These are phyloP conservation scores for Dicrurus megarhynchus DNA, from an alignment of 2,113 vertebrate genomes.

Conservation along the genomic window DNA sequence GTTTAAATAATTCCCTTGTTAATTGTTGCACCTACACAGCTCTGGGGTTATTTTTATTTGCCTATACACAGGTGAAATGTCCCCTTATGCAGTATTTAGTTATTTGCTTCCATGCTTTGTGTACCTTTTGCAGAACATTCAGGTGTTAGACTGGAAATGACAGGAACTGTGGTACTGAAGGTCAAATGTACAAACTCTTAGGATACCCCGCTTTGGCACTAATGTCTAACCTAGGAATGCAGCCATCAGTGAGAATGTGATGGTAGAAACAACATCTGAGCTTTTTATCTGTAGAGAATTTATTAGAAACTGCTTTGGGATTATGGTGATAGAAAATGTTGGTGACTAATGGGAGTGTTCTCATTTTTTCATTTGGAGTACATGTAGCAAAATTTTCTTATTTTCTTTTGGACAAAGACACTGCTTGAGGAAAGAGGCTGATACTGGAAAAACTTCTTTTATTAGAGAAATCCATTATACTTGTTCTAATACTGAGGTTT, in stretches of 20 bases:
- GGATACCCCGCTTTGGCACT: not conserved
- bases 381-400: not conserved
- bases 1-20: not conserved
- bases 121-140: not conserved
- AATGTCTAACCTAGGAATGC: not conserved
- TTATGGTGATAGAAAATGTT: not conserved
- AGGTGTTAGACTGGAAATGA: not conserved
- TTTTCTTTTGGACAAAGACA: not conserved
- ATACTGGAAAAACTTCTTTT: not conserved
- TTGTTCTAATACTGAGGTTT: not conserved
- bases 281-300: not conserved
- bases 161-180: not conserved
- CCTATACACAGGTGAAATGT: accelerated
- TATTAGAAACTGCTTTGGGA: not conserved
- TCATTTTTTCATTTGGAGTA: not conserved
- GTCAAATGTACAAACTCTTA: not conserved
- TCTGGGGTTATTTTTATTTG: not conserved
- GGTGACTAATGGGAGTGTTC: not conserved
- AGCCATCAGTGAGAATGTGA: not conserved
- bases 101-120: not conserved
- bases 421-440: not conserved
- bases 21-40: not conserved
- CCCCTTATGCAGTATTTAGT: not conserved
- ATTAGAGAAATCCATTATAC: not conserved
- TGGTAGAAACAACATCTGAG: not conserved